Evolutionary conservation across 2,888 invertebrate species (phyloP).

Genomic region (Labia minor): DNA sequence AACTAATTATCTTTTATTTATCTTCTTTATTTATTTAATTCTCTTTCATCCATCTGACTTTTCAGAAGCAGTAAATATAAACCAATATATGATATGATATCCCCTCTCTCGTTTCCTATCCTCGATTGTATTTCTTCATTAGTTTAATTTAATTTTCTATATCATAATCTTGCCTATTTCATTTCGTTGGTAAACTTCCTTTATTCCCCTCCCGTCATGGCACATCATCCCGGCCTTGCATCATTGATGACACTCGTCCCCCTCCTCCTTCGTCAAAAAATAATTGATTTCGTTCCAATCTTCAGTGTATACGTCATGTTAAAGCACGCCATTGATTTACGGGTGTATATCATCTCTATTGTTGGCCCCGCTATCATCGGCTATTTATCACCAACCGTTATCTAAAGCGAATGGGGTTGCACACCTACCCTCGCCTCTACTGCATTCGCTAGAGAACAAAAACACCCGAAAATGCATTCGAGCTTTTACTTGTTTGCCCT

Average conservation of each 20-base stretch:
- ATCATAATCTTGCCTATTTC: background rate
- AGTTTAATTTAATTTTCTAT: background rate
- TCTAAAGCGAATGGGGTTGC: background rate
- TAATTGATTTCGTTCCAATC: background rate
- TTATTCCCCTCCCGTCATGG: too few relatives aligned
- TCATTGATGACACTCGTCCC: background rate
- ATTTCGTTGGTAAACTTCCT: background rate
- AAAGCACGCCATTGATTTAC: conserved; percentile 8
- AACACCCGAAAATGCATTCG: background rate
- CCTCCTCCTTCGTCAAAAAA: background rate
- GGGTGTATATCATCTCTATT: background rate
- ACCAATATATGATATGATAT: background rate
- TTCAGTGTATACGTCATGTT: background rate
- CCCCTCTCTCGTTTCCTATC: background rate
- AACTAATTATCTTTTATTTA: background rate
- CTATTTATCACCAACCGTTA: conserved; percentile 7
- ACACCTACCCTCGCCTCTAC: background rate
- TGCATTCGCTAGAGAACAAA: background rate
- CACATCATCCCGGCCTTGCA: background rate
- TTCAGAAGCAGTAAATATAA: background rate
- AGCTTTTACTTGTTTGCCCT: background rate
- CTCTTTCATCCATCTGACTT: background rate
- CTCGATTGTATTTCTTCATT: conserved; percentile 1
- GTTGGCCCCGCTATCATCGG: background rate
- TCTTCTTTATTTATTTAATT: background rate